A percentile compares a stretch with the other conserved stretches of the same genome.
These are phyloP conservation scores for Hiodon tergisus DNA, from an alignment of 2,113 vertebrate species.

Conservation along the genomic window DNA sequence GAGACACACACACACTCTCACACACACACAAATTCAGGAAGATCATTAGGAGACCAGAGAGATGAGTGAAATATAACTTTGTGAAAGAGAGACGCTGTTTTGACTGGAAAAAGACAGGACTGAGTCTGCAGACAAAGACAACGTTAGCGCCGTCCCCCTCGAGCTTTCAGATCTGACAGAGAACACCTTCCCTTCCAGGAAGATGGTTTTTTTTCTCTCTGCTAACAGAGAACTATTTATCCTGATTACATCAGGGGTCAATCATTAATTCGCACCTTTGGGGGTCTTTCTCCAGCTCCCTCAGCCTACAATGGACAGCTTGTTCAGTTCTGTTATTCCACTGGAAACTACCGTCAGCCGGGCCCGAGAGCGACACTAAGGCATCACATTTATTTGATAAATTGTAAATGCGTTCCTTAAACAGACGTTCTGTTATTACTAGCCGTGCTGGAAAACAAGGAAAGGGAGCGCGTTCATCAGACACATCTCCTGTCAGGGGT, in stretches of 20 bases:
- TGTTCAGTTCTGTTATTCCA: slow-evolving; percentile 71
- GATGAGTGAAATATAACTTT: slow-evolving; percentile 47
- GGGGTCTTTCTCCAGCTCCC: slow-evolving; percentile 57
- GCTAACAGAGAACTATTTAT: slow-evolving; percentile 67
- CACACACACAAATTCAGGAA: slow-evolving; percentile 21
- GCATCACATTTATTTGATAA: slow-evolving; percentile 67
- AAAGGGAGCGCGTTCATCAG: slow-evolving; percentile 32
- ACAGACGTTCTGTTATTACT: slow-evolving; percentile 55
- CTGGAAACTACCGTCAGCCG: slow-evolving; percentile 61
- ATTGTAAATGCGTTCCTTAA: slow-evolving; percentile 61
- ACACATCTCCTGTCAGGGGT: neutral
- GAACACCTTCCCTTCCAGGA: slow-evolving; percentile 58
- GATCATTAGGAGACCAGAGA: slow-evolving; percentile 32
- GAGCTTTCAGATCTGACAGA: slow-evolving; percentile 49
- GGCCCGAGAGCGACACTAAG: slow-evolving; percentile 52
- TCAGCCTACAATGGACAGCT: slow-evolving; percentile 63
- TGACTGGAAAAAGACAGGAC: slow-evolving; percentile 29
- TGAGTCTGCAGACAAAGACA: slow-evolving; percentile 44
- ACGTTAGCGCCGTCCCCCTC: slow-evolving; percentile 55
- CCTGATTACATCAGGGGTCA: slow-evolving; percentile 73
- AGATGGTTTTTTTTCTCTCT: slow-evolving; percentile 47
- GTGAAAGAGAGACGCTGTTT: slow-evolving; percentile 47
- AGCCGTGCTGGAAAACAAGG: slow-evolving; percentile 48
- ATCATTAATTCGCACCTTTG: slow-evolving; percentile 78
- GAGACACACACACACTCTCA: no score